Percentiles rank a stretch among this genome's conserved stretches.
Conservation (phyloP, 2,113 vertebrate genomes). For the Albula glossodonta region DNA sequence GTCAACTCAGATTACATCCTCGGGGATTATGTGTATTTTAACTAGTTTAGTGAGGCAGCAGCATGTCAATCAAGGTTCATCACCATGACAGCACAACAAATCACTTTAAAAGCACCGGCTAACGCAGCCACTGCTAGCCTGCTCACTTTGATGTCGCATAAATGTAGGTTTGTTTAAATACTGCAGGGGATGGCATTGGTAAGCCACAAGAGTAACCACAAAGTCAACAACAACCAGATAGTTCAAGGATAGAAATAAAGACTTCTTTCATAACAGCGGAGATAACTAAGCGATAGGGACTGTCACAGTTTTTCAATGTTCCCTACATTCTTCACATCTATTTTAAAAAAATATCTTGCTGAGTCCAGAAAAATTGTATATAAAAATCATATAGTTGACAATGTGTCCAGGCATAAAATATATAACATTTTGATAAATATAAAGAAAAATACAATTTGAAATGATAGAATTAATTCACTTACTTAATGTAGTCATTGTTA, state of each 20-base stretch:
- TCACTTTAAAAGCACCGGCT: constrained; percentile 59
- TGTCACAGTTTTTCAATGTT: constrained; percentile 23
- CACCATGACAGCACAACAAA: constrained; percentile 55
- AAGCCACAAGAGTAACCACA: constrained; percentile 53
- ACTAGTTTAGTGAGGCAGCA: constrained; percentile 53
- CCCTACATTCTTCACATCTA: background rate
- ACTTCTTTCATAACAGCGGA: constrained; percentile 28
- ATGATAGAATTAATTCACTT: background rate
- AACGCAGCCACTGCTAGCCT: constrained; percentile 52
- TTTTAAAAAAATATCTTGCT: constrained; percentile 4
- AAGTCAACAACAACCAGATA: constrained; percentile 52
- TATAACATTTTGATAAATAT: background rate
- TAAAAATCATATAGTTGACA: background rate
- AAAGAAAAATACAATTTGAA: background rate
- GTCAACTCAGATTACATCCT: constrained; percentile 61
- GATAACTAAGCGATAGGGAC: constrained; percentile 22
- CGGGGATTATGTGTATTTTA: constrained; percentile 61
- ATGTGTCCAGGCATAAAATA: background rate
- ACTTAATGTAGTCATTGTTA: background rate
- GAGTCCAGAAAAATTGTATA: background rate
- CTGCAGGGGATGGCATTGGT: constrained; percentile 46
- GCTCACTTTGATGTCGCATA: constrained; percentile 42
- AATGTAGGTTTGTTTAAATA: constrained; percentile 26
- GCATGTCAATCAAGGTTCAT: constrained; percentile 40
- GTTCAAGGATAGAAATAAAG: constrained; percentile 46